phyloP scores from a whole-genome alignment of 2,113 vertebrate species.

The Pluvianellus socialis region DNA sequence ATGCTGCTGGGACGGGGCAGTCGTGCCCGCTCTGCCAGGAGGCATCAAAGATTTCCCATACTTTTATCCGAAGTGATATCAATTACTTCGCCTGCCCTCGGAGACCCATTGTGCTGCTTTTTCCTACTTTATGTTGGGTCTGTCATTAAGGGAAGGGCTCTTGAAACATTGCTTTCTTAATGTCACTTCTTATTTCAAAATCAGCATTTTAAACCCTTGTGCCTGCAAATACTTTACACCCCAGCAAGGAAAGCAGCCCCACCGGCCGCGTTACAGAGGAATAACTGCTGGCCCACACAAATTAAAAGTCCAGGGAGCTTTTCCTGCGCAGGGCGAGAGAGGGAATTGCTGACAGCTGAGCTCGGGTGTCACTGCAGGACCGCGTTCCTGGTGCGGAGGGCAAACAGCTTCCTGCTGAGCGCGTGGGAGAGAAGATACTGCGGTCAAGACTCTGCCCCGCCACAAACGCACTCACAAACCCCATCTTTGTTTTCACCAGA shows the following conservation, averaged over 20 bases:
- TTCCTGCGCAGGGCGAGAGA: not conserved
- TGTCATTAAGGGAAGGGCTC: not conserved
- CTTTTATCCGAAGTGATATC: not conserved
- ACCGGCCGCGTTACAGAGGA: not conserved
- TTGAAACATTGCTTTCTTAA: not conserved
- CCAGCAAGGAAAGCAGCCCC: not conserved
- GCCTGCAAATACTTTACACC: rapidly evolving
- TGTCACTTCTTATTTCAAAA: not conserved
- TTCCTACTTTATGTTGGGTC: not conserved
- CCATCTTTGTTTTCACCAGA: not conserved
- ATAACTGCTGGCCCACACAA: not conserved
- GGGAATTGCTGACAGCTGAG: not conserved
- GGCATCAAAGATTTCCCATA: not conserved
- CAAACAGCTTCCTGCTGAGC: not conserved
- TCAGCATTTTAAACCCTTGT: not conserved
- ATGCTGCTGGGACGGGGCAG: not conserved
- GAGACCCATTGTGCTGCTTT: not conserved
- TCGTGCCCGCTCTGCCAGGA: not conserved
- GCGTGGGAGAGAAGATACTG: not conserved
- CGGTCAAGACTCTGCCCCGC: not conserved
- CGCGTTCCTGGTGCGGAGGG: not conserved
- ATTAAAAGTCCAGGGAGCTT: not conserved
- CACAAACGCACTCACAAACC: not conserved
- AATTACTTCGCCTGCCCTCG: not conserved
- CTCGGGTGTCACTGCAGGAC: not conserved